A percentile compares a stretch with the other conserved stretches of the same genome.
These are phyloP conservation scores for Sylvia borin DNA, from an alignment of 2,797 vertebrate genomes.

Conservation along the genomic window DNA sequence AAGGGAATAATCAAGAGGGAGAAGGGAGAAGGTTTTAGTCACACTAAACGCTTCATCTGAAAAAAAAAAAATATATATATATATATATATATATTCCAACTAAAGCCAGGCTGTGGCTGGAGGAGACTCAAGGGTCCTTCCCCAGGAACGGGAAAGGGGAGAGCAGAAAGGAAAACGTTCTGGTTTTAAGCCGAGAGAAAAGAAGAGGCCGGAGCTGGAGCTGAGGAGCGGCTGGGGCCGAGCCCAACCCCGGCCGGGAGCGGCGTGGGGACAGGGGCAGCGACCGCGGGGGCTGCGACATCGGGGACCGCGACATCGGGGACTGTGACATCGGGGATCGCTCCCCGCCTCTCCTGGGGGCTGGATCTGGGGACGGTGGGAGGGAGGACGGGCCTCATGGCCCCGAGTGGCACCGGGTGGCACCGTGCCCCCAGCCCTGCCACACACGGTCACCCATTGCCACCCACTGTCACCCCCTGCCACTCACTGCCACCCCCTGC, in stretches of 20 bases:
- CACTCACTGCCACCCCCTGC: too few species aligned
- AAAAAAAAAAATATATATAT: neutral
- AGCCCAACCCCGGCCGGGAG: accelerated
- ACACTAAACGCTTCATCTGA: neutral
- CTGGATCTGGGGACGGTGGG: neutral
- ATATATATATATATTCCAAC: neutral
- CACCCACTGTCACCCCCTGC: too few species aligned
- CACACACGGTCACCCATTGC: too few species aligned
- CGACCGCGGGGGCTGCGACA: accelerated
- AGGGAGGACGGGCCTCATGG: neutral
- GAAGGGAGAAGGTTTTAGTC: neutral
- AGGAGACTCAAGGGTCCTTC: neutral
- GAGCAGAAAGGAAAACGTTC: neutral
- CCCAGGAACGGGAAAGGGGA: neutral
- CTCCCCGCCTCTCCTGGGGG: neutral
- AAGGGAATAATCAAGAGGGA: neutral
- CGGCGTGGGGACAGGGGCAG: neutral
- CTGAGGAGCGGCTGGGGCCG: neutral
- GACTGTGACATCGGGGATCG: neutral
- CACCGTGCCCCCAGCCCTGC: neutral
- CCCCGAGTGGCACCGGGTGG: neutral
- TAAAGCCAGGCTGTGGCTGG: neutral
- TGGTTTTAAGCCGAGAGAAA: accelerated
- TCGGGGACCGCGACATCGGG: accelerated
- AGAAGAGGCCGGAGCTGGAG: neutral